Evolutionary conservation across 2,113 vertebrate genomes (phyloP).

Genomic region (Halichoerus grypus): DNA sequence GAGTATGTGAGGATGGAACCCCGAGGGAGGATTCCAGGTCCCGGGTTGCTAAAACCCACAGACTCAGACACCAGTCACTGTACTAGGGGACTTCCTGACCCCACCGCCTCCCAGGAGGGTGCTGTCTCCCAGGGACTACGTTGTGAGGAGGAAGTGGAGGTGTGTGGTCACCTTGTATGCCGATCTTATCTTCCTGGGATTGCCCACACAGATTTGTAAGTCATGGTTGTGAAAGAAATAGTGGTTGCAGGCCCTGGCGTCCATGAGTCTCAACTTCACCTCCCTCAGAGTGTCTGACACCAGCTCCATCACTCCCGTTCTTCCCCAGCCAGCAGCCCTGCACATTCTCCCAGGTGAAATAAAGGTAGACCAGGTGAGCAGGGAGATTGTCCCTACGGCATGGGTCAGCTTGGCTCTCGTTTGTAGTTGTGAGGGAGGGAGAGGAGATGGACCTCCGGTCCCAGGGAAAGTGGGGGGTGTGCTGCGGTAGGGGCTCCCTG

Average conservation of each 20-base stretch:
- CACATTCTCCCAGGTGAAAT: background rate
- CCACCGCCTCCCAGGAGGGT: background rate
- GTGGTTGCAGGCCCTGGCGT: background rate
- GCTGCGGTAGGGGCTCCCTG: background rate
- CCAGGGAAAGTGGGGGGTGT: background rate
- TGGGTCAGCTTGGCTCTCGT: background rate
- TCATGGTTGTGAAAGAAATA: rapidly evolving
- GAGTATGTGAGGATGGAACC: background rate
- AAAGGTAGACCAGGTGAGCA: background rate
- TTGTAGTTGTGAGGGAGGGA: slow-evolving; percentile 26
- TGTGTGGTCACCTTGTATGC: background rate
- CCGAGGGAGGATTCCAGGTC: background rate
- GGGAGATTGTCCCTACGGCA: background rate
- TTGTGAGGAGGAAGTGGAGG: background rate
- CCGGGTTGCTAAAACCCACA: background rate
- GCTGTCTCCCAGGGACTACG: background rate
- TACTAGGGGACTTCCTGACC: background rate
- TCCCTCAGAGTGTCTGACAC: slow-evolving; percentile 15
- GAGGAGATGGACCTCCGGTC: background rate
- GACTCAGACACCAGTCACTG: background rate
- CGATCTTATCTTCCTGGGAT: background rate
- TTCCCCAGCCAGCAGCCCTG: slow-evolving; percentile 44
- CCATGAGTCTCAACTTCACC: slow-evolving; percentile 47
- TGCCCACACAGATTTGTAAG: slow-evolving; percentile 42
- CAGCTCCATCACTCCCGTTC: rapidly evolving